phyloP scores from a whole-genome alignment of 2,113 vertebrate genomes.

The Erpornis zantholeuca region DNA sequence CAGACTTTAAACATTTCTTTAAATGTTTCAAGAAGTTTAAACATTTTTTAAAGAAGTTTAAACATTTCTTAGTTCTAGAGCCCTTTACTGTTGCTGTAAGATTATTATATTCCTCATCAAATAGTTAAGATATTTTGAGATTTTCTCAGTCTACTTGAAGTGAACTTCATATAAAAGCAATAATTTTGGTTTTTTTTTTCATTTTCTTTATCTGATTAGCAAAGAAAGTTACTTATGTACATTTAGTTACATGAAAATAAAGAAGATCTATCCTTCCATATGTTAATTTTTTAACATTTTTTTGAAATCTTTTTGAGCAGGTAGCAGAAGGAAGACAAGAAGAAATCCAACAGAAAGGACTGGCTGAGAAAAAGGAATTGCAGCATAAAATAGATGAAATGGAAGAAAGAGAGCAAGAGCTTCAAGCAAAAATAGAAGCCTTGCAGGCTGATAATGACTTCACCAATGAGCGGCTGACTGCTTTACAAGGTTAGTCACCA shows the following conservation, averaged over 20 bases:
- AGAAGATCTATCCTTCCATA: not conserved
- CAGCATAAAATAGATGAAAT: slow-evolving; percentile 94
- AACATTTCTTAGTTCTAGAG: not conserved
- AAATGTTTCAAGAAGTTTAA: no score
- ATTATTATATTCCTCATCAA: not conserved
- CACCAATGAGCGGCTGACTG: slow-evolving; percentile 93
- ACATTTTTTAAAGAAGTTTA: no score
- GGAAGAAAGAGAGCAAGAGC: slow-evolving; percentile 97
- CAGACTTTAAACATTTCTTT: not conserved
- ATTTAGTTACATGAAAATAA: not conserved
- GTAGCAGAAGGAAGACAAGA: slow-evolving; percentile 90
- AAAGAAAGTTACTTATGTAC: not conserved
- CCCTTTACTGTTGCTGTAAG: not conserved
- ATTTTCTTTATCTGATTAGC: not conserved
- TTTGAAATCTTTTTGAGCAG: slow-evolving; percentile 64
- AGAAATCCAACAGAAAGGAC: slow-evolving; percentile 92
- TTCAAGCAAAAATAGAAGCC: slow-evolving; percentile 97
- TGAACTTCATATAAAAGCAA: not conserved
- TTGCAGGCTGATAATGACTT: slow-evolving; percentile 98
- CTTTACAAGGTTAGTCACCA: slow-evolving; percentile 88
- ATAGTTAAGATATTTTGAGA: not conserved
- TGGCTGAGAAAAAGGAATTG: slow-evolving; percentile 90
- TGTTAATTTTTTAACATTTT: not conserved
- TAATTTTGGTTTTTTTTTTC: accelerated
- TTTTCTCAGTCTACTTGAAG: not conserved